Conservation (phyloP, 92 coral and sea anemone genomes). For the Heliopora coerulea region DNA sequence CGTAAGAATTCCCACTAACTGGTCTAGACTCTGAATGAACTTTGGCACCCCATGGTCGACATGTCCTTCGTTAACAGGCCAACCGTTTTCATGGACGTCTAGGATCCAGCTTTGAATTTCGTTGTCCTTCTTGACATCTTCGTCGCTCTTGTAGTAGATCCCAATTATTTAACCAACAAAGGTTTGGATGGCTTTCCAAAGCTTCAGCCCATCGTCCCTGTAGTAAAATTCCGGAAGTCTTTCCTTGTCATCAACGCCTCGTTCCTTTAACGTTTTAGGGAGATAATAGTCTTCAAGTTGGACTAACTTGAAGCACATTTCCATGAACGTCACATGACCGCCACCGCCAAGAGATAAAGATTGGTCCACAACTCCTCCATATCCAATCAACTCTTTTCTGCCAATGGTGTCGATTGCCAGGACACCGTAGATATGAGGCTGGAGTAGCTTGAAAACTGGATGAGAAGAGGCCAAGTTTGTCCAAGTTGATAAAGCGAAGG, state of each 20-base stretch:
- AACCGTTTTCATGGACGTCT: conserved; percentile 77
- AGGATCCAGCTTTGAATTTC: conserved; percentile 54
- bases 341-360: conserved; percentile 80
- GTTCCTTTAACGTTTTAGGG: conserved; percentile 49
- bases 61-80: conserved; percentile 61
- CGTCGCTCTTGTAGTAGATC: conserved; percentile 55
- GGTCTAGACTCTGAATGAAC: conserved; percentile 47
- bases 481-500: conserved; percentile 90
- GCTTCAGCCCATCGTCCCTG: conserved; percentile 57
- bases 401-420: conserved; percentile 89
- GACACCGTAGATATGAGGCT: conserved; percentile 79
- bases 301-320: conserved; percentile 69
- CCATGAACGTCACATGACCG: conserved; percentile 76
- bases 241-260: conserved; percentile 50
- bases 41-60: conserved; percentile 64
- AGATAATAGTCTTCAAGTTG: conserved; percentile 47
- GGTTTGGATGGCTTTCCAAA: conserved; percentile 58
- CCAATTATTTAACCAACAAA: conserved; percentile 39
- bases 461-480: conserved; percentile 79
- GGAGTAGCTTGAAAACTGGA: conserved; percentile 79
- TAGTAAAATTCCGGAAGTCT: conserved; percentile 57
- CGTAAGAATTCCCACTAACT: conserved; percentile 57
- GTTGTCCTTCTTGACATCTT: conserved; percentile 42
- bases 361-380: conserved; percentile 68
- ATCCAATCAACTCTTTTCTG: conserved; percentile 71